Conservation (phyloP, 2,113 vertebrate species). For the Psilopogon haemacephalus region DNA sequence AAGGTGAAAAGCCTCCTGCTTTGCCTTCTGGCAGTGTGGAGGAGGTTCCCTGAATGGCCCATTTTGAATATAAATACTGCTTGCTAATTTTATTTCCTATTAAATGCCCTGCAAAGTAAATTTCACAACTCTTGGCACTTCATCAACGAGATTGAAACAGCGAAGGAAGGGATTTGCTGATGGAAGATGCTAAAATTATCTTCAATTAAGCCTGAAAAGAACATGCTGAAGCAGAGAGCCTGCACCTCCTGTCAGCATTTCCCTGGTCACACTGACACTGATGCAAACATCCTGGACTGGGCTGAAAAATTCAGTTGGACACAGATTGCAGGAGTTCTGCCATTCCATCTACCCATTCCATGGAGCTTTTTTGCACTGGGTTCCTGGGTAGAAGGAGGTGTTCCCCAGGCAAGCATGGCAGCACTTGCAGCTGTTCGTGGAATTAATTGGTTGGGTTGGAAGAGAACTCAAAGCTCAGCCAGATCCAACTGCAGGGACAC, state of each 20-base stretch:
- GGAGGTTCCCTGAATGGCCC: neutral
- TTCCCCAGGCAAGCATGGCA: neutral
- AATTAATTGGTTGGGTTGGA: too few species aligned
- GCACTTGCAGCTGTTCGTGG: too few species aligned
- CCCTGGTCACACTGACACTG: neutral
- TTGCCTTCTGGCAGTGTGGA: neutral
- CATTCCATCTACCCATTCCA: neutral
- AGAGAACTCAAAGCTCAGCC: too few species aligned
- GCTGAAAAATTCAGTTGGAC: neutral
- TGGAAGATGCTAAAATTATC: neutral
- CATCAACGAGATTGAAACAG: constrained; percentile 22
- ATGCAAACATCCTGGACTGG: neutral
- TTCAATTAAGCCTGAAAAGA: constrained; percentile 17
- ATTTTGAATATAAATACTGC: neutral
- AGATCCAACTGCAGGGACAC: too few species aligned
- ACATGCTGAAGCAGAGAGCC: neutral
- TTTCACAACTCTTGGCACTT: constrained; percentile 17
- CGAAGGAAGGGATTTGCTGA: constrained; percentile 20
- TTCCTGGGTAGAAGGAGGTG: neutral
- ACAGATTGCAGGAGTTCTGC: neutral
- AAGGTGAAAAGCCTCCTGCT: neutral
- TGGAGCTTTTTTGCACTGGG: too few species aligned
- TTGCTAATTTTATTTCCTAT: constrained; percentile 8
- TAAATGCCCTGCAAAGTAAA: constrained; percentile 22
- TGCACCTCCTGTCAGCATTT: neutral